Evolutionary conservation across 2,888 invertebrate species (phyloP).

Genomic region (Rhamnusium bicolor): DNA sequence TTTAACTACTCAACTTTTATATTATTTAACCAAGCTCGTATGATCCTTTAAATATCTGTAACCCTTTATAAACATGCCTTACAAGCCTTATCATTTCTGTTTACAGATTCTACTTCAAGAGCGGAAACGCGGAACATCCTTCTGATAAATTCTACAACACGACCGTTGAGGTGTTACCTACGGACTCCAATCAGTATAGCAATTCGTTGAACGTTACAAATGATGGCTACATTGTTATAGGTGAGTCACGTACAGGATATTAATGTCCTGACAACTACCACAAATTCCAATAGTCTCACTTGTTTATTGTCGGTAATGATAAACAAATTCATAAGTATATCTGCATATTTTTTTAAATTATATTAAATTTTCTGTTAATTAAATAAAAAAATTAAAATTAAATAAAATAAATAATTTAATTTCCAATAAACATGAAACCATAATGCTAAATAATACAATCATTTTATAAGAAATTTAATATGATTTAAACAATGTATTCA

Average conservation of each 20-base stretch:
- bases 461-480: too few relatives aligned
- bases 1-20: too few relatives aligned
- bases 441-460: too few relatives aligned
- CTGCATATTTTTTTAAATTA: not conserved
- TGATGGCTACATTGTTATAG: constrained; percentile 81
- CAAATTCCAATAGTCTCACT: not conserved
- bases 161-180: constrained; percentile 84
- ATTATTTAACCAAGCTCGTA: too few relatives aligned
- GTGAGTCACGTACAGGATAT: constrained; percentile 68
- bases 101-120: constrained; percentile 85
- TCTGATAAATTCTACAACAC: constrained; percentile 92
- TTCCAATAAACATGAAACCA: too few relatives aligned
- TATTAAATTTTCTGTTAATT: not conserved
- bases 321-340: not conserved
- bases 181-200: constrained; percentile 68
- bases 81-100: constrained; percentile 47
- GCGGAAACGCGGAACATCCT: constrained; percentile 92
- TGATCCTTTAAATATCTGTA: too few relatives aligned
- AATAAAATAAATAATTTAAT: too few relatives aligned
- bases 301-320: not conserved
- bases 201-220: constrained; percentile 76
- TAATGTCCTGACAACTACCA: not conserved
- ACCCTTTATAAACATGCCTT: too few relatives aligned
- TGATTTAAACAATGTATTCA: too few relatives aligned
- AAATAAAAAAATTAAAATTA: not conserved